Percentiles rank a stretch among this genome's conserved stretches.
phyloP scores from a whole-genome alignment of 2,113 vertebrate species.

The Puffinus mauretanicus region DNA sequence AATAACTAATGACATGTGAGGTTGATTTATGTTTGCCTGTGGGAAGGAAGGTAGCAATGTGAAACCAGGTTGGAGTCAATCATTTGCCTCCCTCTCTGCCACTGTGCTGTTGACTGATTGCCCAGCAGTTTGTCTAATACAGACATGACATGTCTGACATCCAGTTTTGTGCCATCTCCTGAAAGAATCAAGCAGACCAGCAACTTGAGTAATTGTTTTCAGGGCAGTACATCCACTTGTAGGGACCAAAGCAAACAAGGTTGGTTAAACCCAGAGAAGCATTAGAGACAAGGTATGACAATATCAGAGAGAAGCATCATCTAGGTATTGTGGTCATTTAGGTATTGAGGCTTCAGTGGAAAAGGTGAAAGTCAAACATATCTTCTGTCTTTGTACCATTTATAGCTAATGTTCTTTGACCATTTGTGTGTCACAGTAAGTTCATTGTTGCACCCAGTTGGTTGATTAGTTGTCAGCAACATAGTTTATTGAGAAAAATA shows the following conservation, averaged over 20 bases:
- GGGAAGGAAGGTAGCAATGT: not conserved
- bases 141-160: not conserved
- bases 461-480: not conserved
- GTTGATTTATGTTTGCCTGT: not conserved
- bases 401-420: not conserved
- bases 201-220: not conserved
- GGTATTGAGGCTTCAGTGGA: not conserved
- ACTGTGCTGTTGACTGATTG: not conserved
- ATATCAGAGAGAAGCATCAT: not conserved
- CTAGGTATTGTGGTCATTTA: not conserved
- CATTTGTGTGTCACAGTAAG: not conserved
- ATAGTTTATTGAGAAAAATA: not conserved
- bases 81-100: not conserved
- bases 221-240: not conserved
- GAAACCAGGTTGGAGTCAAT: not conserved
- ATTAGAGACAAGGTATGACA: not conserved
- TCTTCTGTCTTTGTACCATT: not conserved
- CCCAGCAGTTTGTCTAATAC: not conserved
- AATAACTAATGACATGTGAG: not conserved
- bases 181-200: not conserved
- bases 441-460: fast-evolving
- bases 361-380: not conserved
- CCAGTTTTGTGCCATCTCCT: not conserved
- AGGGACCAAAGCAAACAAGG: not conserved
- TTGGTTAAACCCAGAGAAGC: not conserved